Percentiles rank a stretch among this genome's conserved stretches.
Evolutionary conservation across 2,888 invertebrate genomes (phyloP).

Genomic region (Folsomia candida): DNA sequence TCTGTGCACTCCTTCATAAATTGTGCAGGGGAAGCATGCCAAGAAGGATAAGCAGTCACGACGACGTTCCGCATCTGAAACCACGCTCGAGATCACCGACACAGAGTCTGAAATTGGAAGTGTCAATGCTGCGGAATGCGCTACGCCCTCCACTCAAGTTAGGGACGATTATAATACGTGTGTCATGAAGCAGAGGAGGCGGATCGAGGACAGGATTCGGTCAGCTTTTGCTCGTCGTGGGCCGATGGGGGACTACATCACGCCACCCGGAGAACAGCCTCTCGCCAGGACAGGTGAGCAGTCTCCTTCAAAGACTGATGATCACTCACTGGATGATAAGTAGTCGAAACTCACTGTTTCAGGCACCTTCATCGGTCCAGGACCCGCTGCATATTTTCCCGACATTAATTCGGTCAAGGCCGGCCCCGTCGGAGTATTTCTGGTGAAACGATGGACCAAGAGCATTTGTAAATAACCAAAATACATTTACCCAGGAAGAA

Average conservation of each 20-base stretch:
- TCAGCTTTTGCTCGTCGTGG: constrained; percentile 22
- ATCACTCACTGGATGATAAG: not conserved
- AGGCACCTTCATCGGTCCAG: constrained; percentile 26
- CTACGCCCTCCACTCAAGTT: not conserved
- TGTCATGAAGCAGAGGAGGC: constrained; percentile 17
- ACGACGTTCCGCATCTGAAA: too few species aligned
- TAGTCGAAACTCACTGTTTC: not conserved
- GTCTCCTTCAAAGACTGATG: not conserved
- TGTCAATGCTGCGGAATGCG: not conserved
- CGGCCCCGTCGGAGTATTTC: constrained; percentile 14
- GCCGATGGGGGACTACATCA: constrained; percentile 31
- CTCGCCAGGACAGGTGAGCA: constrained; percentile 28
- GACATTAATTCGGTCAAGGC: constrained; percentile 14
- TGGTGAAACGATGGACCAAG: constrained; percentile 27
- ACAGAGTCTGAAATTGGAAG: not conserved
- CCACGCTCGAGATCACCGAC: too few species aligned
- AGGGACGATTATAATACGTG: constrained; percentile 22
- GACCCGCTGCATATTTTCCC: constrained; percentile 35
- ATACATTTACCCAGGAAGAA: too few species aligned
- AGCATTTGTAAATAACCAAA: constrained; percentile 19
- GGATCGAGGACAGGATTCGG: constrained; percentile 27
- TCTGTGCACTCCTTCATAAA: too few species aligned
- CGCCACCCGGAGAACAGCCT: constrained; percentile 21
- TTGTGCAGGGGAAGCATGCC: constrained; percentile 6
- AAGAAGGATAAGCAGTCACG: not conserved